Conservation (phyloP, 1,140 invertebrate species). For the Halictus rubicundus region DNA sequence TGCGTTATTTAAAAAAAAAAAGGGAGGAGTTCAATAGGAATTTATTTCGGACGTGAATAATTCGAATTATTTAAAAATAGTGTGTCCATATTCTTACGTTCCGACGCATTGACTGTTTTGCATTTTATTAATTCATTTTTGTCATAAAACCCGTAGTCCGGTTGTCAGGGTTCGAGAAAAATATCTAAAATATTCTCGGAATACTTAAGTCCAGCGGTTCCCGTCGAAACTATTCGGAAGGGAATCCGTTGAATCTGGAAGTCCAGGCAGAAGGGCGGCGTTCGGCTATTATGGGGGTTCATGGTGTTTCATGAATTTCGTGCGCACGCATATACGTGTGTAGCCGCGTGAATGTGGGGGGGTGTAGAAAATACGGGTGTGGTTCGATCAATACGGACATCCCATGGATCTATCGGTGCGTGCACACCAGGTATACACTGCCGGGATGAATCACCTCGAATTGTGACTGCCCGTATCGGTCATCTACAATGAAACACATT, state of each 20-base stretch:
- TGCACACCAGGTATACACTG: constrained; percentile 27
- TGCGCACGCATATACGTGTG: constrained; percentile 53
- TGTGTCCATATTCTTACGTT: too few species aligned
- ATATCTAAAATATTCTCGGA: background rate
- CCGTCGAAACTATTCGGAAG: background rate
- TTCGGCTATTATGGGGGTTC: constrained; percentile 21
- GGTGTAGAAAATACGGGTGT: constrained; percentile 74
- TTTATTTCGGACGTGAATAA: too few species aligned
- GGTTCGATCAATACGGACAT: constrained; percentile 79
- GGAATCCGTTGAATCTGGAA: constrained; percentile 2
- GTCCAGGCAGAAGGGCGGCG: constrained; percentile 4
- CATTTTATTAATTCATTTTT: too few species aligned
- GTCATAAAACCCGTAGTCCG: too few species aligned
- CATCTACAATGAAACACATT: background rate
- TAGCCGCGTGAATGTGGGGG: constrained; percentile 27
- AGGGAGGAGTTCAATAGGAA: too few species aligned
- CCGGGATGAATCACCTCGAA: constrained; percentile 48
- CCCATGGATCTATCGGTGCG: constrained; percentile 74
- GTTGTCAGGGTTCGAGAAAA: too few species aligned
- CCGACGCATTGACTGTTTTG: too few species aligned
- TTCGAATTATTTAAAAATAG: too few species aligned
- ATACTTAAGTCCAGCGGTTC: background rate
- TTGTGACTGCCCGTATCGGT: constrained; percentile 21
- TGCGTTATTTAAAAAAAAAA: too few species aligned
- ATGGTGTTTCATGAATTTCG: constrained; percentile 54